Evolutionary conservation across 1,140 invertebrate genomes (phyloP).

Genomic region (Pogonomyrmex barbatus): DNA sequence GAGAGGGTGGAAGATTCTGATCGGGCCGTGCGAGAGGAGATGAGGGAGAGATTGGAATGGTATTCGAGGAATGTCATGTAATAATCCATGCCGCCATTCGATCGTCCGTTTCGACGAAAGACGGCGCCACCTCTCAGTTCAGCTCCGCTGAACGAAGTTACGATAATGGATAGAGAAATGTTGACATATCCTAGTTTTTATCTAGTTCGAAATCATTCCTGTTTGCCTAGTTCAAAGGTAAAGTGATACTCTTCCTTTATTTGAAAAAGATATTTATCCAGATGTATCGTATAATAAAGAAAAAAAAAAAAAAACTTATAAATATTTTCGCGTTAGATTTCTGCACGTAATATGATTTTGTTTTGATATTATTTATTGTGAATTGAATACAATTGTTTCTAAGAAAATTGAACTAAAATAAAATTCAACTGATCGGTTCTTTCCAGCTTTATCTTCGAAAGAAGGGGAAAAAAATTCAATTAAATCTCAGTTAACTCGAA

Average conservation of each 20-base stretch:
- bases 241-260: background rate
- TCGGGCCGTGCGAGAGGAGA: constrained; percentile 67
- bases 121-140: constrained; percentile 81
- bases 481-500: background rate
- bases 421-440: background rate
- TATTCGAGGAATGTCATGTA: constrained; percentile 85
- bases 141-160: background rate
- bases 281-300: background rate
- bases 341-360: background rate
- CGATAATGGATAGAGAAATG: constrained; percentile 5
- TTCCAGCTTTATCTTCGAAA: background rate
- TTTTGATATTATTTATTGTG: background rate
- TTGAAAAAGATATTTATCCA: constrained; percentile 3
- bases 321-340: background rate
- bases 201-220: constrained; percentile 41
- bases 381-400: background rate
- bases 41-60: constrained; percentile 80
- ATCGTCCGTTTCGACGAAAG: constrained; percentile 76
- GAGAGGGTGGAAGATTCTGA: constrained; percentile 40
- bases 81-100: constrained; percentile 83
- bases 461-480: background rate
- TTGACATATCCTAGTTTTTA: constrained; percentile 56
- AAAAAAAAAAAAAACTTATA: background rate
- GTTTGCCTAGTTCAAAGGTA: background rate
- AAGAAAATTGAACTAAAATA: background rate